Evolutionary conservation across 1,140 invertebrate species (phyloP), one percentile per base, ranked within the genome.

Genomic region (Bactericera cockerelli): DNA sequence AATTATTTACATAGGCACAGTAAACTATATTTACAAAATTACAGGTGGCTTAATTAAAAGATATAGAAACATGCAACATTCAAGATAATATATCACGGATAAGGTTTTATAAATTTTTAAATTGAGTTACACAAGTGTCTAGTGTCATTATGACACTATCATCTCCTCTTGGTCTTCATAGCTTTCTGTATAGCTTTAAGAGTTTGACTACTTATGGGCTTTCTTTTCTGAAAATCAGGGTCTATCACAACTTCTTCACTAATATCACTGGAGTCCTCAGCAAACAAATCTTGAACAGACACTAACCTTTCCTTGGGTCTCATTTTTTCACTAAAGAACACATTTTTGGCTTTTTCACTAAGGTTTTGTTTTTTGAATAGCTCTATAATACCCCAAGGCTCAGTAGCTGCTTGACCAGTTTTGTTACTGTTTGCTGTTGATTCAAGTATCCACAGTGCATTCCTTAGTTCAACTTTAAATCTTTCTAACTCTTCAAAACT

Each of bases 401-500:
- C 49, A 13, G 36, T 57, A 11, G 26, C 21, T 16, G 56, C 31
- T 10, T 24, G 21, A 21, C n/a, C 8, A 49, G 42, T 4, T 22
- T 49, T 16, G n/a, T 31, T 31, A 49, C 42, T 49, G 22, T 22
- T 54, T 61, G 11, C 22, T 2, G 11, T 26, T 42, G 56, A 63
- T 49, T 66, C 65, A 26, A 67, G 49, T 4, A 1, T 33, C 66
- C 66, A 67, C 11, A 62, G 57, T 19, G 66, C 66, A 56, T 65
- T 65, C 58, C 64, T 59, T 8, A 59, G 21, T 39, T 63, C 65
- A 14, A 65, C 63, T 55, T 57, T 61, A 4, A 62, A 56, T 42
- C 65, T 62, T 61, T 64, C 66, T 1, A 84, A 70, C 72, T 92
- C 85, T 61, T 82, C 79, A 1, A 71, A 66, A 33, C 76, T 86